Evolutionary conservation across 2,113 vertebrate genomes (phyloP), one percentile per base, ranked within the genome.

Genomic region (Australoheros scitulus): DNA sequence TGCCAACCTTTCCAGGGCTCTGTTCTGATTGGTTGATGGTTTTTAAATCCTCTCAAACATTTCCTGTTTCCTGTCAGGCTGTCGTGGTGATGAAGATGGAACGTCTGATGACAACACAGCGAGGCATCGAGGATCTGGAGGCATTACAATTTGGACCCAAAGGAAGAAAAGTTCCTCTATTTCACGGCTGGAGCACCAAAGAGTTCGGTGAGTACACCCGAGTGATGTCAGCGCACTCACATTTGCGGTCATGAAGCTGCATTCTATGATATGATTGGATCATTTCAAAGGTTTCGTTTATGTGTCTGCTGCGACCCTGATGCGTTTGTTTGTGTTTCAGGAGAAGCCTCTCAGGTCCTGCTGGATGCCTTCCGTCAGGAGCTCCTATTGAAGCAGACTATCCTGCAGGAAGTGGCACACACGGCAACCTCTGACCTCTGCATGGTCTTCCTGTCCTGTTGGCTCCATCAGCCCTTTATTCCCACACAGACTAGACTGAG

Each of bases 391-490:
- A 99, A 98, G 91, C 91, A 89, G 82, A 87, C 79, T 0, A 93
- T 99, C 70, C 94, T 95, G 1, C 93, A 92, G 75, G 96, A 97
- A 85, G 92, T 99, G 13, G 97, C 97, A 2, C 98, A 99, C 92
- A 92, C 92, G 0, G 0, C 57, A 0, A 92, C 94, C 90, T 91
- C 88, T 4, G 94, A 97, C 91, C 96, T 98, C 50, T 70, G 92
- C 90, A 92, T 98, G 94, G 96, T 97, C 61, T 97, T 96, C 92
- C 91, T 99, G 77, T 98, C 97, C 0, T 97, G 96, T 1, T 99
- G 98, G 98, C 91, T 99, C 17, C 96, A 99, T 88, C 97, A 99
- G 94, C 98, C 98, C 3, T 98, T 97, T 38, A 87, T 97, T 63
- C 95, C 96, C 2, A 89, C 94, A 2, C 82, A 84, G 72, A 93